These are phyloP conservation scores for Lanistes nyassanus DNA, from an alignment of 1,140 invertebrate genomes.

Conservation along the genomic window DNA sequence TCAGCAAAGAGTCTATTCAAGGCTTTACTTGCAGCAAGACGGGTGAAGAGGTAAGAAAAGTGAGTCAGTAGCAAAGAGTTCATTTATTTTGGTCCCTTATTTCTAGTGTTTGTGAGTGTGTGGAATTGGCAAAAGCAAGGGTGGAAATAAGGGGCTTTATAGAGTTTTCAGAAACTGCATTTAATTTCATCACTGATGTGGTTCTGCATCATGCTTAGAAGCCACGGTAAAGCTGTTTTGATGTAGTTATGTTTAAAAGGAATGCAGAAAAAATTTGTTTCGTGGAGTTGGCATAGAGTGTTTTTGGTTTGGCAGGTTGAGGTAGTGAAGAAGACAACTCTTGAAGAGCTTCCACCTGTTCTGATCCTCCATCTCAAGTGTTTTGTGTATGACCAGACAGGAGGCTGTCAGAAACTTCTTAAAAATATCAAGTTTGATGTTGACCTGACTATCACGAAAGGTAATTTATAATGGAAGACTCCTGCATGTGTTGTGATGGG, in stretches of 20 bases:
- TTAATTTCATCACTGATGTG: too few species aligned
- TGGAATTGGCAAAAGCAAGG: too few species aligned
- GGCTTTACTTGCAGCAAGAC: slow-evolving; percentile 85
- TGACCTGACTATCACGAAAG: slow-evolving; percentile 88
- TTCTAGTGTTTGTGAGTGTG: too few species aligned
- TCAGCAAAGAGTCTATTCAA: slow-evolving; percentile 83
- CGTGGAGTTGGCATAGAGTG: not conserved
- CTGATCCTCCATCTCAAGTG: slow-evolving; percentile 87
- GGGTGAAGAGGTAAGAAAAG: slow-evolving; percentile 75
- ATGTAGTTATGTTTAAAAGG: too few species aligned
- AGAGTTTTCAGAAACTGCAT: too few species aligned
- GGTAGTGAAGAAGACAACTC: slow-evolving; percentile 85
- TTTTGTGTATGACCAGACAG: slow-evolving; percentile 84
- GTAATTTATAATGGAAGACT: slow-evolving; percentile 68
- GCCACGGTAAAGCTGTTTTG: too few species aligned
- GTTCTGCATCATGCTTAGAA: too few species aligned
- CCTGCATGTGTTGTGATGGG: too few species aligned
- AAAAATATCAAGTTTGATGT: slow-evolving; percentile 90
- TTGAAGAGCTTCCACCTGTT: slow-evolving; percentile 88
- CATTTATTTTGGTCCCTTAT: too few species aligned
- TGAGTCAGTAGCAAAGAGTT: too few species aligned
- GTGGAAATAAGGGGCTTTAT: too few species aligned
- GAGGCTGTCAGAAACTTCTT: slow-evolving; percentile 85
- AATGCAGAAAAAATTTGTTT: too few species aligned
- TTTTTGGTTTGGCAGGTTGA: slow-evolving; percentile 65